Evolutionary conservation across 2,888 invertebrate genomes (phyloP).

Genomic region (Trilocha varians): DNA sequence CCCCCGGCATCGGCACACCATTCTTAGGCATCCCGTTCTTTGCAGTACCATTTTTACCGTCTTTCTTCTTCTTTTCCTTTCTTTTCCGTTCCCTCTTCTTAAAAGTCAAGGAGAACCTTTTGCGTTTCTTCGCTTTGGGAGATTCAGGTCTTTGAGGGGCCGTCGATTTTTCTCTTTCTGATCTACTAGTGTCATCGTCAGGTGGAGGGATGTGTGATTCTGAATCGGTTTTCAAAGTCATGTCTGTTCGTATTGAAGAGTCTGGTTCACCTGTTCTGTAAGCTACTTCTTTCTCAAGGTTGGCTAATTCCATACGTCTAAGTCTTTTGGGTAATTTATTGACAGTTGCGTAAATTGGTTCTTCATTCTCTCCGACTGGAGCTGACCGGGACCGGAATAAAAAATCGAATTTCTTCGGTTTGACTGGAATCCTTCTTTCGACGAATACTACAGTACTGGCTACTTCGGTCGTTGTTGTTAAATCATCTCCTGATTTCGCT

Average conservation of each 20-base stretch:
- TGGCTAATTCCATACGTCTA: constrained; percentile 58
- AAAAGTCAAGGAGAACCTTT: constrained; percentile 60
- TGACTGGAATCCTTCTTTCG: constrained; percentile 60
- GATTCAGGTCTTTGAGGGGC: constrained; percentile 54
- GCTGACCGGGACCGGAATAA: constrained; percentile 68
- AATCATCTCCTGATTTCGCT: constrained; percentile 46
- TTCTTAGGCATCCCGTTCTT: constrained; percentile 51
- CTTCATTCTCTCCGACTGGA: constrained; percentile 63
- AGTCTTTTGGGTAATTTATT: constrained; percentile 67
- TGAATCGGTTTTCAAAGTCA: constrained; percentile 57
- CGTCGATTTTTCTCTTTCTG: constrained; percentile 57
- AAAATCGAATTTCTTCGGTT: constrained; percentile 62
- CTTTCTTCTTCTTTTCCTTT: constrained; percentile 59
- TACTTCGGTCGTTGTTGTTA: constrained; percentile 66
- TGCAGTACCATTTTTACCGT: constrained; percentile 31
- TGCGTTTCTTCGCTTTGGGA: constrained; percentile 62
- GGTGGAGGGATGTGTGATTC: constrained; percentile 54
- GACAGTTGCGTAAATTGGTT: constrained; percentile 68
- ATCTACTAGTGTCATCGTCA: constrained; percentile 63
- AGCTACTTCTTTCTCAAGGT: constrained; percentile 63
- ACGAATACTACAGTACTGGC: constrained; percentile 69
- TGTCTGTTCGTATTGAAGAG: constrained; percentile 55
- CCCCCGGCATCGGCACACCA: constrained; percentile 39
- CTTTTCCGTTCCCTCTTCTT: constrained; percentile 64
- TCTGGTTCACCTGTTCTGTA: constrained; percentile 57